Conservation (phyloP, 2,113 vertebrate genomes). For the Herpetotheres cachinnans region DNA sequence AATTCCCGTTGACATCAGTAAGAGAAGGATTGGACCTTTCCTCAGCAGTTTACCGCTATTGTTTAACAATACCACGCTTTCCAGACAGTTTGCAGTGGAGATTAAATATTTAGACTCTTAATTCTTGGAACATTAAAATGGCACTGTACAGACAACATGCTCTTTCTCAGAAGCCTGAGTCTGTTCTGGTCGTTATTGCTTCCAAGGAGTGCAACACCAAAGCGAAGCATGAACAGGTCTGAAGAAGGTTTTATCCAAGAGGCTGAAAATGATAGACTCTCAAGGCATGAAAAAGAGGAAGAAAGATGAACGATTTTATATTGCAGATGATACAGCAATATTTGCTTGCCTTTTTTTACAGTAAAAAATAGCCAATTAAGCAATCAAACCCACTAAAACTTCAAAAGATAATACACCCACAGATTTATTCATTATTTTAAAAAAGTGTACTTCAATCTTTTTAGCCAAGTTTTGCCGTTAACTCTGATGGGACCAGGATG, state of each 20-base stretch:
- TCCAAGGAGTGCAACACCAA: neutral
- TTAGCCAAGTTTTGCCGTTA: neutral
- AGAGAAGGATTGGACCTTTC: neutral
- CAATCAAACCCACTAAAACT: neutral
- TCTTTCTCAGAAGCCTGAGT: neutral
- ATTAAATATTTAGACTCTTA: conserved; percentile 2
- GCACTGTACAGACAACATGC: neutral
- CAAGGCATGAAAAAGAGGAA: neutral
- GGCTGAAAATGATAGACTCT: neutral
- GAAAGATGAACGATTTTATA: neutral
- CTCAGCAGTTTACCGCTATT: neutral
- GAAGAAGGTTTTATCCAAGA: neutral
- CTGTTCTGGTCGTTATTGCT: neutral
- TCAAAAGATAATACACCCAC: neutral
- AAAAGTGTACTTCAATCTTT: neutral
- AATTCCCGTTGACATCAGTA: conserved; percentile 5
- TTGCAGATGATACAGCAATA: neutral
- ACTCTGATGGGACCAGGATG: neutral
- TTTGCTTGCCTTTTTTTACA: neutral
- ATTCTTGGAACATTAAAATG: conserved; percentile 7
- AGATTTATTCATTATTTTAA: neutral
- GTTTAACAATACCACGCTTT: neutral
- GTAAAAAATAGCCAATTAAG: neutral
- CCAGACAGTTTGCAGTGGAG: neutral
- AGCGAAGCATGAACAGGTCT: neutral